Evolutionary conservation across 2,113 vertebrate genomes (phyloP).

Genomic region (Myrmophylax atrothorax): DNA sequence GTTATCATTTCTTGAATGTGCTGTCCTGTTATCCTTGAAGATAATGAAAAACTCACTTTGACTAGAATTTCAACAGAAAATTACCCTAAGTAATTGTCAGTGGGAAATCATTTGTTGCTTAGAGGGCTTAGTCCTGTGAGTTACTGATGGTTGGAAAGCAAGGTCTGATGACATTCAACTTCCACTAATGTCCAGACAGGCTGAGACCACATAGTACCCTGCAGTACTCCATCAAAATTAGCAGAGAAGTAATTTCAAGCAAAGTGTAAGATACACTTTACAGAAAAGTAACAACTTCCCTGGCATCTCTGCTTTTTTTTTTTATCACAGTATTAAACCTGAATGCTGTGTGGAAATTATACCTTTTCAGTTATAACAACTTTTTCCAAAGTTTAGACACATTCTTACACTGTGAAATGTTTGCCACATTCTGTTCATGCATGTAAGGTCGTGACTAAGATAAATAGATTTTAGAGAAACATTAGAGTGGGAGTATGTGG

Average conservation of each 20-base stretch:
- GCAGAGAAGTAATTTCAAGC: neutral
- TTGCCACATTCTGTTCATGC: constrained; percentile 70
- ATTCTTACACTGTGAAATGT: constrained; percentile 36
- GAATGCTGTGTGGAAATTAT: constrained; percentile 24
- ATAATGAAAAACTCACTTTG: neutral
- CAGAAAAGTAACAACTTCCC: neutral
- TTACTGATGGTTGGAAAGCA: neutral
- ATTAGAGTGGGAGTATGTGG: constrained; percentile 70
- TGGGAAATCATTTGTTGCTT: neutral
- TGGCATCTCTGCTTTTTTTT: neutral
- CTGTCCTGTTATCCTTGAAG: neutral
- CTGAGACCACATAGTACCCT: neutral
- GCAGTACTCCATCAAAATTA: neutral
- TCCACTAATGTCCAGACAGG: neutral
- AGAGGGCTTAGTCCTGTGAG: neutral
- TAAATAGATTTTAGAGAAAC: constrained; percentile 72
- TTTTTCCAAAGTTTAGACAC: constrained; percentile 23
- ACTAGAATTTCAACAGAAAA: neutral
- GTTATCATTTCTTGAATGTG: neutral
- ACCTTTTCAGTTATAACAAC: constrained; percentile 44
- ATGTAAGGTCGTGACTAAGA: constrained; percentile 74
- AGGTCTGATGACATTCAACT: neutral
- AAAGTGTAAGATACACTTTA: neutral
- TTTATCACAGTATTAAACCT: neutral
- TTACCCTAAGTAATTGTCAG: neutral